phyloP scores from a whole-genome alignment of 2,797 vertebrate genomes.

The Caiman crocodilus region DNA sequence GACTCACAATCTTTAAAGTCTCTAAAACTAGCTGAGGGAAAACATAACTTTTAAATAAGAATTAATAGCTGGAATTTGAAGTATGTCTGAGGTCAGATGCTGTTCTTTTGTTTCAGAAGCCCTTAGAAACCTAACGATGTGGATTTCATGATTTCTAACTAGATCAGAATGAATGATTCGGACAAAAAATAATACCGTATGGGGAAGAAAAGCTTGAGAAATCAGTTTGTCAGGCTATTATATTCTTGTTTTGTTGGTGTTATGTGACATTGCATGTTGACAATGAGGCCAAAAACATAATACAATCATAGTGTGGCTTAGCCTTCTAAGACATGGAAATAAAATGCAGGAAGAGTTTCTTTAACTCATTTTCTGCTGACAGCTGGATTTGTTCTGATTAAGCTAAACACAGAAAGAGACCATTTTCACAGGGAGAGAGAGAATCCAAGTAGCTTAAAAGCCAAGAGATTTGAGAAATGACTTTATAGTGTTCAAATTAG shows the following conservation, averaged over 20 bases:
- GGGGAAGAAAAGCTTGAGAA: neutral
- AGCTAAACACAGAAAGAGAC: neutral
- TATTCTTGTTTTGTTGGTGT: neutral
- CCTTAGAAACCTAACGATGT: neutral
- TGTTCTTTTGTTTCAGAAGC: neutral
- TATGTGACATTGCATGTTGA: accelerated
- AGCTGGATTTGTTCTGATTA: neutral
- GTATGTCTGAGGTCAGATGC: neutral
- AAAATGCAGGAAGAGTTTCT: neutral
- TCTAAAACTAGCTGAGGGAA: neutral
- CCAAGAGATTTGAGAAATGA: neutral
- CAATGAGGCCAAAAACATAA: neutral
- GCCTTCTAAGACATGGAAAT: neutral
- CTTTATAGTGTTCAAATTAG: neutral
- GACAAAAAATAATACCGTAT: neutral
- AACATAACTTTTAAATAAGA: neutral
- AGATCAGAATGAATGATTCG: neutral
- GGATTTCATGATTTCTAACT: neutral
- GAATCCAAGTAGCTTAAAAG: neutral
- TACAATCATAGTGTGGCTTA: neutral
- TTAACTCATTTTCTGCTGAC: neutral
- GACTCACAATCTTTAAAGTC: neutral
- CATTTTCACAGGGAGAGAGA: accelerated
- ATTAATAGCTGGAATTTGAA: neutral
- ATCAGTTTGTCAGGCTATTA: neutral